phyloP scores from a whole-genome alignment of 2,113 vertebrate species.

The Trogon surrucura region DNA sequence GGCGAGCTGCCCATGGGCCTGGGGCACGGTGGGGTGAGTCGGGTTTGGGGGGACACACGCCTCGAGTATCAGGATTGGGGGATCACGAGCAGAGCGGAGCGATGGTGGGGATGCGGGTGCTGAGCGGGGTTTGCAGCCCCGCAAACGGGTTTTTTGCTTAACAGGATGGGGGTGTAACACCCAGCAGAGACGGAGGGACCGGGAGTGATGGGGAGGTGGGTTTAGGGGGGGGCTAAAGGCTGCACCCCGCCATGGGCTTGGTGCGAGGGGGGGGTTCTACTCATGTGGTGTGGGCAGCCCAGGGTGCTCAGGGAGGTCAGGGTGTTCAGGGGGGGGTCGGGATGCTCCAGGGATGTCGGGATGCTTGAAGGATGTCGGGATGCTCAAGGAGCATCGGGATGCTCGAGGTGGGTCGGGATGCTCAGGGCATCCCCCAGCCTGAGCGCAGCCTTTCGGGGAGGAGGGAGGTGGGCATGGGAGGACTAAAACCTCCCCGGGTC shows the following conservation, averaged over 20 bases:
- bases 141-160: no score
- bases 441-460: fast-evolving
- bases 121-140: background rate
- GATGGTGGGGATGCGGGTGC: fast-evolving
- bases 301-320: no score
- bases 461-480: background rate
- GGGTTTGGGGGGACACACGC: background rate
- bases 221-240: no score
- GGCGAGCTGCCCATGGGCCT: background rate
- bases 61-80: background rate
- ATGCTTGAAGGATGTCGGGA: background rate
- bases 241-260: no score
- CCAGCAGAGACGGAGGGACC: no score
- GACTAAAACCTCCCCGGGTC: background rate
- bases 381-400: background rate
- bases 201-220: no score
- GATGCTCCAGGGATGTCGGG: background rate
- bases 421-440: background rate
- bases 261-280: no score
- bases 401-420: background rate
- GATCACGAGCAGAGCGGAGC: fast-evolving
- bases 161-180: no score
- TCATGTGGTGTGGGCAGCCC: no score
- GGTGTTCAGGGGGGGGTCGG: background rate
- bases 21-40: background rate